Conservation (phyloP, 2,113 vertebrate species). For the Ammospiza nelsoni region DNA sequence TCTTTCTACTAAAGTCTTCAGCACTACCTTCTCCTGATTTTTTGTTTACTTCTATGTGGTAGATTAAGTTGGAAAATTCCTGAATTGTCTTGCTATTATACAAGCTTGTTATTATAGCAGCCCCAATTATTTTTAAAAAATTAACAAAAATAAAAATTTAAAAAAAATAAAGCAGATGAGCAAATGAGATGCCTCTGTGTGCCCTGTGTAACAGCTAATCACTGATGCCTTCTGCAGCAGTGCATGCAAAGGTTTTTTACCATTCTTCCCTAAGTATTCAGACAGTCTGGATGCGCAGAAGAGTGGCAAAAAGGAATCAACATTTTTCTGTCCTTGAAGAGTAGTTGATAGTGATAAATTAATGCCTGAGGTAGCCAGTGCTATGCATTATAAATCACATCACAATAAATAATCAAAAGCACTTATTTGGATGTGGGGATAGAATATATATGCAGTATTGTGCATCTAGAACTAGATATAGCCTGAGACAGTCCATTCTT, state of each 20-base stretch:
- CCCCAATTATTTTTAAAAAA: not conserved
- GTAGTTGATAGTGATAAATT: constrained; percentile 3
- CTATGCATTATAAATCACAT: not conserved
- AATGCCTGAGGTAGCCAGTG: not conserved
- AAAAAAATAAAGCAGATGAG: not conserved
- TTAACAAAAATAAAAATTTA: not conserved
- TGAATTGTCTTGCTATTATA: not conserved
- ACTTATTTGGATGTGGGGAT: not conserved
- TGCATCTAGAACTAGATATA: not conserved
- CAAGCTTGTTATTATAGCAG: not conserved
- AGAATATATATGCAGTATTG: not conserved
- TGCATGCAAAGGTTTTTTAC: not conserved
- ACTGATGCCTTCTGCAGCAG: not conserved
- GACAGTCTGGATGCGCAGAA: not conserved
- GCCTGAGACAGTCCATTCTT: not conserved
- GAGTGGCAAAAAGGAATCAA: not conserved
- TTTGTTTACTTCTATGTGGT: not conserved
- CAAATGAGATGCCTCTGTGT: not conserved
- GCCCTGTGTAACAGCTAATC: not conserved
- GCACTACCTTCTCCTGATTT: not conserved
- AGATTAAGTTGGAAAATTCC: not conserved
- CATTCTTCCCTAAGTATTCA: not conserved
- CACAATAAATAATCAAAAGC: constrained; percentile 2
- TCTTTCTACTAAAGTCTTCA: not conserved
- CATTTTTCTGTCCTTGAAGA: constrained; percentile 13